Evolutionary conservation across 2,888 invertebrate genomes (phyloP).

Genomic region (Petrolisthes manimaculis): DNA sequence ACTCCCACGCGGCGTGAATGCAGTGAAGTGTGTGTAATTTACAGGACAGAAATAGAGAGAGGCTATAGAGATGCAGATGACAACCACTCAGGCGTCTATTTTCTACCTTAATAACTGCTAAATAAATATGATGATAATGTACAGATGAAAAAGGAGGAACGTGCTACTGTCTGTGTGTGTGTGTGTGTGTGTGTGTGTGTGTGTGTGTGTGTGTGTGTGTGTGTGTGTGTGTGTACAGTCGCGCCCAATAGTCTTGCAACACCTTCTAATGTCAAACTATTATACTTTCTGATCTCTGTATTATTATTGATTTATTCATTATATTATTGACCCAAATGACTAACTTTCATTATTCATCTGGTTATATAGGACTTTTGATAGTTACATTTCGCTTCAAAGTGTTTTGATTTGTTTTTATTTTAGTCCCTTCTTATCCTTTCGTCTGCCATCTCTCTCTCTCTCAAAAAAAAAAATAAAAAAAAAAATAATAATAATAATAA

Average conservation of each 20-base stretch:
- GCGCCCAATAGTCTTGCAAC: background rate
- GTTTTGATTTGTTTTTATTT: background rate
- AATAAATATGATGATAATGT: too few species aligned
- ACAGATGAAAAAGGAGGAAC: too few species aligned
- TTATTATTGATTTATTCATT: too few species aligned
- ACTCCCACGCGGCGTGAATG: background rate
- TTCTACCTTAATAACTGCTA: too few species aligned
- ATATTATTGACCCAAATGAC: too few species aligned
- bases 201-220: constrained; percentile 2
- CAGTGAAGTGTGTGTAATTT: background rate
- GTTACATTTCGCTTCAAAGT: background rate
- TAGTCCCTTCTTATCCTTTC: background rate
- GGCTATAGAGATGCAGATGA: too few species aligned
- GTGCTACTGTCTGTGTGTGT: background rate
- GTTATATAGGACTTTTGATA: too few species aligned
- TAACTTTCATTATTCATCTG: too few species aligned
- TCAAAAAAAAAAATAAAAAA: too few species aligned
- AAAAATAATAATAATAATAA: too few species aligned
- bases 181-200: background rate
- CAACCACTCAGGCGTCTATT: too few species aligned
- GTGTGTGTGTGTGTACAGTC: constrained; percentile 11
- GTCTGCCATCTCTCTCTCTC: background rate
- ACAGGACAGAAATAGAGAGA: background rate
- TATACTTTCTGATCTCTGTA: too few species aligned
- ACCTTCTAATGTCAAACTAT: background rate